Base-by-base conservation (phyloP, 2,888 invertebrate species). In the Microdon myrmicae region DNA sequence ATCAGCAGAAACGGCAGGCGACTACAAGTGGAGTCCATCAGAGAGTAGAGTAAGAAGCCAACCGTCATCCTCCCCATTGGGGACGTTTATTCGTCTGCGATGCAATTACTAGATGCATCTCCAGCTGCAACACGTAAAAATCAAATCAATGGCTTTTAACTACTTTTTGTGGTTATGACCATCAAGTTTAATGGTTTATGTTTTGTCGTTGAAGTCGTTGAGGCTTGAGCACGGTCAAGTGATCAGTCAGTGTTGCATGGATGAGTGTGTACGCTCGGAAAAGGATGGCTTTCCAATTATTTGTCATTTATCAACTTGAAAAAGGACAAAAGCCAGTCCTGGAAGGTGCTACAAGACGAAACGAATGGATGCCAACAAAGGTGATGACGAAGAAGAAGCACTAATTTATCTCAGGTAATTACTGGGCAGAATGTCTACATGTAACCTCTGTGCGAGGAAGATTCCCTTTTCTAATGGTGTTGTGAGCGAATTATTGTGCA, bases 401-500 rank as follows among this genome's bases (percentile, higher is more conserved):
- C 47, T 55, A 55, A 55, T 47, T 55, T 55, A 55, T 55, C 35
- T 39, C 47, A 47, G 26, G 47, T 55, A 55, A 55, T 55, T 55
- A 55, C 55, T 29, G 8, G 16, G 29, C 23, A 26, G 23, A 17
- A 23, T 37, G 17, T 20, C 17, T 34, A 32, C 34, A 25, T 34
- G 14, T 16, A 4, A 35, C 32, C 32, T 19, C 20, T 28, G 16
- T 34, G 8, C n/a, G 39, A 38, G 28, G 44, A 45, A 31, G 26
- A 26, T 23, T n/a, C n/a, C n/a, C n/a, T n/a, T n/a, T 34, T 47
- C 39, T 47, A 47, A 55, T 54, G 44, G 37, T 29, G 43, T 53
- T 23, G 26, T 44, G 53, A 19, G 44, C 31, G 23, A 16, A 34
- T 23, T 14, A 16, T 1, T 31, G 19, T 28, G 19, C 9, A 43